Evolutionary conservation across 2,113 vertebrate species (phyloP).

Genomic region (Ovibos moschatus): DNA sequence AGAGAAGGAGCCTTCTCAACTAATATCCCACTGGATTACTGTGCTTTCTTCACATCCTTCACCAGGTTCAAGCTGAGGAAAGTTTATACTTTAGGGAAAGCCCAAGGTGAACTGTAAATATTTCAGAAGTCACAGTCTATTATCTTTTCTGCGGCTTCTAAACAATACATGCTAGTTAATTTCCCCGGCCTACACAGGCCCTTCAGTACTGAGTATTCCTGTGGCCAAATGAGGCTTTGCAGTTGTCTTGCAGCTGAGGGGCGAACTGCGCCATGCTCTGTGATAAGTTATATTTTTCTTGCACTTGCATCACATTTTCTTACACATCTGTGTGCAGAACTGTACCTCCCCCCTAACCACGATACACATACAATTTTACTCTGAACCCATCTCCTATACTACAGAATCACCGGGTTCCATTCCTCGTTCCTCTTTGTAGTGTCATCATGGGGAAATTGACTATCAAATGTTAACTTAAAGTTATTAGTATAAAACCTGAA

Average conservation of each 20-base stretch:
- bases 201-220: background rate
- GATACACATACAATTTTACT: background rate
- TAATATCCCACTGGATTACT: background rate
- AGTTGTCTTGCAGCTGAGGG: slow-evolving; percentile 19
- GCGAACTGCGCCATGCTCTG: background rate
- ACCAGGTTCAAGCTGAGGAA: slow-evolving; percentile 6
- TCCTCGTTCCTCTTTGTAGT: background rate
- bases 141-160: background rate
- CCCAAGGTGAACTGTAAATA: slow-evolving; percentile 5
- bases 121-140: background rate
- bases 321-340: background rate
- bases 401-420: background rate
- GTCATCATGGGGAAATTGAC: background rate
- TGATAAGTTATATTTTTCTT: background rate
- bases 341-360: background rate
- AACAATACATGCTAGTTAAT: background rate
- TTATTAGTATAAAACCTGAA: background rate
- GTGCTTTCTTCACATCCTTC: slow-evolving; percentile 52
- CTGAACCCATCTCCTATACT: background rate
- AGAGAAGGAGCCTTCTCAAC: background rate
- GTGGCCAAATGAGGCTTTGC: background rate
- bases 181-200: background rate
- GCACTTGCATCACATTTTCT: background rate
- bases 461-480: background rate
- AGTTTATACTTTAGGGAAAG: slow-evolving; percentile 26